Percentiles rank a stretch among this genome's conserved stretches.
These are phyloP conservation scores for Ptilonorhynchus violaceus DNA, from an alignment of 2,113 vertebrate species.

Conservation along the genomic window DNA sequence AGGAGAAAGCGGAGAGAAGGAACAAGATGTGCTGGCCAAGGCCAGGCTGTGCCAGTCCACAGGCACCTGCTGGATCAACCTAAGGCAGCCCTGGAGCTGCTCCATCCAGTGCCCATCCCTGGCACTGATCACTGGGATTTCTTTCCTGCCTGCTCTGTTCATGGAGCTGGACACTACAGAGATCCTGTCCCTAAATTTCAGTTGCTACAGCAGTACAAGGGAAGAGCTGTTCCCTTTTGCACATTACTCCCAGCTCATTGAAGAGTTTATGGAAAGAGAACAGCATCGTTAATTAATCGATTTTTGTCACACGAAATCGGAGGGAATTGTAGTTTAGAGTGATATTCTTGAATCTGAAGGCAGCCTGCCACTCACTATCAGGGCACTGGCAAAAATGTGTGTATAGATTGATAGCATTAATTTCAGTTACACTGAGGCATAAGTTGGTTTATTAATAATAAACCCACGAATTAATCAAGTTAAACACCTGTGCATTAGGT, in stretches of 20 bases:
- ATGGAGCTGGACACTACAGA: neutral
- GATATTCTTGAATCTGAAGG: neutral
- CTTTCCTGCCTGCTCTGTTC: neutral
- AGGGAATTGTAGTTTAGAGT: neutral
- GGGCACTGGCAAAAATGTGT: neutral
- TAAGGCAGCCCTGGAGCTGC: neutral
- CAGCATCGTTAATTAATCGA: accelerated
- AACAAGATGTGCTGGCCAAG: neutral
- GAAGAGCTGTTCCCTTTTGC: neutral
- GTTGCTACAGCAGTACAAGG: neutral
- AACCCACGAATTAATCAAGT: neutral
- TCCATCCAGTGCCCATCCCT: neutral
- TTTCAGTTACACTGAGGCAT: neutral
- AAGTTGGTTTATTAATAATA: neutral
- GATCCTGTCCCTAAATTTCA: neutral
- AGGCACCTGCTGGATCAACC: neutral
- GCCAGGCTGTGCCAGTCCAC: neutral
- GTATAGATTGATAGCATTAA: neutral
- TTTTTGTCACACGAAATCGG: neutral
- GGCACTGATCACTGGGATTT: neutral
- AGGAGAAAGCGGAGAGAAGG: neutral
- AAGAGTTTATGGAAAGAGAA: neutral
- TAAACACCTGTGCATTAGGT: neutral
- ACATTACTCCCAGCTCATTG: neutral
- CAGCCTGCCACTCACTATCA: neutral